phyloP scores from a whole-genome alignment of 2,888 invertebrate species.

The Anoncus sp. region DNA sequence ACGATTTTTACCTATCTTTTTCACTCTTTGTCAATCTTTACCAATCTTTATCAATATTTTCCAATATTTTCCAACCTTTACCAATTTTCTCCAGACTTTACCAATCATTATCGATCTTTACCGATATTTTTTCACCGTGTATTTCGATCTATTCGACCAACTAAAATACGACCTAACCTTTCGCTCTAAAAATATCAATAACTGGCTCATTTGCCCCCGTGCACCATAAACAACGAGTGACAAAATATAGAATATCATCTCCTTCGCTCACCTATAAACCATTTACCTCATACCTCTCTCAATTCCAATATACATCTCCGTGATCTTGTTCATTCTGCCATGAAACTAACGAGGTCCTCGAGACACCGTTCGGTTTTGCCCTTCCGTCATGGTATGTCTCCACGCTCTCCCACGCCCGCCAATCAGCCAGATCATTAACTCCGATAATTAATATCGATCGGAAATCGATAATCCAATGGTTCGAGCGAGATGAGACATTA shows the following conservation, averaged over 20 bases:
- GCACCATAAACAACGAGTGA: background rate
- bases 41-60: too few species aligned
- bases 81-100: too few species aligned
- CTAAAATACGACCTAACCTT: too few species aligned
- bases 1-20: too few species aligned
- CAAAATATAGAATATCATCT: background rate
- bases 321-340: slow-evolving; percentile 55
- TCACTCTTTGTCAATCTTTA: too few species aligned
- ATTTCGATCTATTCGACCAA: too few species aligned
- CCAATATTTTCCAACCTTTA: too few species aligned
- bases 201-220: too few species aligned
- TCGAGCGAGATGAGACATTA: slow-evolving; percentile 37
- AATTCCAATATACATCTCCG: slow-evolving; percentile 25
- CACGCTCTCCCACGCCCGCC: slow-evolving; percentile 65
- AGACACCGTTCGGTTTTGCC: slow-evolving; percentile 70
- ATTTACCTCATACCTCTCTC: slow-evolving; percentile 15
- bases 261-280: background rate
- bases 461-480: slow-evolving; percentile 73
- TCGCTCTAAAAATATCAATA: too few species aligned
- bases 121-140: too few species aligned
- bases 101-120: too few species aligned
- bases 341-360: slow-evolving; percentile 80
- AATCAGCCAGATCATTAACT: slow-evolving; percentile 80
- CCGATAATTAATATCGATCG: slow-evolving; percentile 79
- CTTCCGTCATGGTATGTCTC: slow-evolving; percentile 35